A percentile compares a stretch with the other conserved stretches of the same genome.
These are phyloP conservation scores for Ranitomeya variabilis DNA, from an alignment of 2,113 vertebrate genomes.

Conservation along the genomic window DNA sequence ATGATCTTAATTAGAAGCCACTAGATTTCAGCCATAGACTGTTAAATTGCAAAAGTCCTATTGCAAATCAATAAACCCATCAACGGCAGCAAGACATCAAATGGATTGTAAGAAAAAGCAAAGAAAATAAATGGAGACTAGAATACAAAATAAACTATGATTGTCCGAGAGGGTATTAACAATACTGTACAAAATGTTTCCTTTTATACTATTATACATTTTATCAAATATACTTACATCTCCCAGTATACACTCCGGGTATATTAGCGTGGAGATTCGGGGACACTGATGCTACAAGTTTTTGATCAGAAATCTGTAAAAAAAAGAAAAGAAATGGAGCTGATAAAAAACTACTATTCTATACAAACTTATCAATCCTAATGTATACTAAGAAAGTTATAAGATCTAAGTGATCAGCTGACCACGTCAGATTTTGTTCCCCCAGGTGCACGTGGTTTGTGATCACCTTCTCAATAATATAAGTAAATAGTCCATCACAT, in stretches of 20 bases:
- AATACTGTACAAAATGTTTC: neutral
- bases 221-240: slow-evolving; percentile 76
- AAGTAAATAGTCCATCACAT: too few species aligned
- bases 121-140: neutral
- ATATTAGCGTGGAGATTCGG: slow-evolving; percentile 68
- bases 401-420: too few species aligned
- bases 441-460: too few species aligned
- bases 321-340: neutral
- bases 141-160: neutral
- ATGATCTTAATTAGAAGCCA: neutral
- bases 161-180: too few species aligned
- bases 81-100: neutral
- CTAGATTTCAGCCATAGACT: neutral
- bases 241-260: slow-evolving; percentile 83
- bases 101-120: neutral
- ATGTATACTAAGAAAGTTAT: too few species aligned
- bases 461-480: too few species aligned
- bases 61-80: neutral
- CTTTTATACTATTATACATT: neutral
- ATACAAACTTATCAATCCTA: neutral
- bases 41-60: neutral
- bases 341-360: neutral
- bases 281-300: slow-evolving; percentile 51
- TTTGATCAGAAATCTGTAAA: slow-evolving; percentile 51
- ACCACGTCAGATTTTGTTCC: too few species aligned